Evolutionary conservation across 2,113 vertebrate genomes (phyloP).

Genomic region (Anguilla japonica): DNA sequence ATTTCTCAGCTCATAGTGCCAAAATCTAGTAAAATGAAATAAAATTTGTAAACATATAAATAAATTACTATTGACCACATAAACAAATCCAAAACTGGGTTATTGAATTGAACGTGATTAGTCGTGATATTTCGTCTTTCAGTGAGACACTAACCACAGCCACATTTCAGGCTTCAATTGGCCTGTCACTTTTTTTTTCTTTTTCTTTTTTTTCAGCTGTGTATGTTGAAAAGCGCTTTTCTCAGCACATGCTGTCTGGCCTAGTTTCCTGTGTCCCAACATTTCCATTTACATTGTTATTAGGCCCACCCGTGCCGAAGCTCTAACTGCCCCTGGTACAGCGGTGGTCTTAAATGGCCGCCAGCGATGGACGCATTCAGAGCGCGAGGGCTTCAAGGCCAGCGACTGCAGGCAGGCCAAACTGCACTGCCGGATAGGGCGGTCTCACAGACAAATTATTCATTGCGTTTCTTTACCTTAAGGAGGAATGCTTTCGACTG

Average conservation of each 20-base stretch:
- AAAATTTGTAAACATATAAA: not conserved
- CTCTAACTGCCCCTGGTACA: conserved; percentile 73
- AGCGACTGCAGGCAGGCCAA: conserved; percentile 62
- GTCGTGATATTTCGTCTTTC: not conserved
- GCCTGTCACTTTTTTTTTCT: conserved; percentile 64
- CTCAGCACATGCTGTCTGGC: conserved; percentile 84
- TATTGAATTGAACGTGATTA: not conserved
- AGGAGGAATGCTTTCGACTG: conserved; percentile 61
- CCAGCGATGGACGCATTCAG: conserved; percentile 75
- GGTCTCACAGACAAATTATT: conserved; percentile 42
- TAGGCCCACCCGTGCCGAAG: conserved; percentile 71
- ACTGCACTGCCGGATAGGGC: conserved; percentile 36
- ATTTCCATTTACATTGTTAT: conserved; percentile 73
- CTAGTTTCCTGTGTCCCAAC: conserved; percentile 82
- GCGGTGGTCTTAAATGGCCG: conserved; percentile 80
- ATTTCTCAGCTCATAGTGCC: not conserved
- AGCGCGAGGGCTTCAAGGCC: conserved; percentile 76
- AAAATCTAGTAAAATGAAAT: not conserved
- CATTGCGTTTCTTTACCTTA: conserved; percentile 51
- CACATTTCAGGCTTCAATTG: conserved; percentile 68
- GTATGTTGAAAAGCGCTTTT: conserved; percentile 72
- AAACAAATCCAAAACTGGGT: not conserved
- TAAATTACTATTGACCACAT: not conserved
- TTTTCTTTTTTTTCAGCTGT: conserved; percentile 49
- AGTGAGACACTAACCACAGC: conserved; percentile 55